Conservation (phyloP, 92 coral and sea anemone species). For the Porites evermanni region DNA sequence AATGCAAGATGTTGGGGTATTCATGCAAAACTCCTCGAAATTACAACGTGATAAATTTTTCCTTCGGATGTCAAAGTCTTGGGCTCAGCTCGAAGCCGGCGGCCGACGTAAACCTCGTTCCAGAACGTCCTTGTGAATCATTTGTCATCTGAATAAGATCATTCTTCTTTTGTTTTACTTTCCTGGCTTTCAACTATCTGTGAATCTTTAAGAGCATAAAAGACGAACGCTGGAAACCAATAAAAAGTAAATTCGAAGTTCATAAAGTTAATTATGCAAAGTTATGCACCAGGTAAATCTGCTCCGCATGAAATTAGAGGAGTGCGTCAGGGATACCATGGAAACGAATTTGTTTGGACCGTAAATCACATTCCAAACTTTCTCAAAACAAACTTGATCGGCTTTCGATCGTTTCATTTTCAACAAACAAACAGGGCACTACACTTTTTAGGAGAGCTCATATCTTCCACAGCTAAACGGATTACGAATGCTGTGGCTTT, state of each 20-base stretch:
- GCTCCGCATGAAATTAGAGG: constrained; percentile 40
- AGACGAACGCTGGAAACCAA: constrained; percentile 7
- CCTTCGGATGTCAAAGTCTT: constrained; percentile 12
- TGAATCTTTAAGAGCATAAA: not conserved
- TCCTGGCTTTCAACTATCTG: not conserved
- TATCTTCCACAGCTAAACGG: not conserved
- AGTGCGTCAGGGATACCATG: constrained; percentile 83
- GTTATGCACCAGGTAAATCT: constrained; percentile 40
- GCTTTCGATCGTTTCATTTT: constrained; percentile 20
- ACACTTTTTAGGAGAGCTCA: not conserved
- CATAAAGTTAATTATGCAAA: constrained; percentile 62
- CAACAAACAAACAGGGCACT: constrained; percentile 36
- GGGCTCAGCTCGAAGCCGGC: constrained; percentile 10
- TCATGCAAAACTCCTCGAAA: constrained; percentile 13
- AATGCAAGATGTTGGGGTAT: not conserved
- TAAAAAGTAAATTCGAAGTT: constrained; percentile 17
- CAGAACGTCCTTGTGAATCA: constrained; percentile 23
- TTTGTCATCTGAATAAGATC: constrained; percentile 34
- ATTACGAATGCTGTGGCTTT: not conserved
- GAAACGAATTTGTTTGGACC: constrained; percentile 68
- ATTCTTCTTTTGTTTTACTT: not conserved
- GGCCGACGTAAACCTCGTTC: not conserved
- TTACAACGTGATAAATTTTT: not conserved
- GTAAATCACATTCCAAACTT: constrained; percentile 57
- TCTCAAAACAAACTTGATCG: constrained; percentile 11